Evolutionary conservation across 2,888 invertebrate genomes (phyloP).

Genomic region (Coremacera marginata): DNA sequence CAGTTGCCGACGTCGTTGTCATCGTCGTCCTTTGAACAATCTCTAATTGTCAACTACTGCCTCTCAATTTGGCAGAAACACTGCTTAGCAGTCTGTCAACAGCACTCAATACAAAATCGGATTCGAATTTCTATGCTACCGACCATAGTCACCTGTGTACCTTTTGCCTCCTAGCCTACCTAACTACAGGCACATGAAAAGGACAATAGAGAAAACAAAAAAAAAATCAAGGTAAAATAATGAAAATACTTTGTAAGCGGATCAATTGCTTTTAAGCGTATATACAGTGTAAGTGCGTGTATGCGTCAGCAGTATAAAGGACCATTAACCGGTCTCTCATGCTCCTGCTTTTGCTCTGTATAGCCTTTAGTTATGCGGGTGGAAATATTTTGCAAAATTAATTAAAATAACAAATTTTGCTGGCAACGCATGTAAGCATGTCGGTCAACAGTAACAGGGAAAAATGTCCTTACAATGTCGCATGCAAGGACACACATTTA

Average conservation of each 20-base stretch:
- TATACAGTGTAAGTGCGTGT: not conserved
- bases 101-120: conserved; percentile 28
- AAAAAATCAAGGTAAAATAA: conserved; percentile 22
- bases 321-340: too few relatives aligned
- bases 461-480: not conserved
- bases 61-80: conserved; percentile 5
- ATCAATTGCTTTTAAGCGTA: conserved; percentile 8
- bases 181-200: not conserved
- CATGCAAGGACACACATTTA: not conserved
- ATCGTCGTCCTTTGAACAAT: not conserved
- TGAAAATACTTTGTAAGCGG: conserved; percentile 33
- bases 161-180: not conserved
- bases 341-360: too few relatives aligned
- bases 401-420: conserved; percentile 23
- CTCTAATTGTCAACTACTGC: conserved; percentile 29
- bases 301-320: too few relatives aligned
- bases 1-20: conserved; percentile 15
- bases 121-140: not conserved
- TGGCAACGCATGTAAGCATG: not conserved
- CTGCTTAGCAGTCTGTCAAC: conserved; percentile 28
- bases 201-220: conserved; percentile 8
- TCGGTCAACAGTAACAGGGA: too few relatives aligned
- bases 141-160: not conserved
- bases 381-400: conserved; percentile 20
- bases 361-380: not conserved